A percentile compares a stretch with the other conserved stretches of the same genome.
phyloP scores from a whole-genome alignment of 2,113 vertebrate species.

The Xenopus tropicalis region DNA sequence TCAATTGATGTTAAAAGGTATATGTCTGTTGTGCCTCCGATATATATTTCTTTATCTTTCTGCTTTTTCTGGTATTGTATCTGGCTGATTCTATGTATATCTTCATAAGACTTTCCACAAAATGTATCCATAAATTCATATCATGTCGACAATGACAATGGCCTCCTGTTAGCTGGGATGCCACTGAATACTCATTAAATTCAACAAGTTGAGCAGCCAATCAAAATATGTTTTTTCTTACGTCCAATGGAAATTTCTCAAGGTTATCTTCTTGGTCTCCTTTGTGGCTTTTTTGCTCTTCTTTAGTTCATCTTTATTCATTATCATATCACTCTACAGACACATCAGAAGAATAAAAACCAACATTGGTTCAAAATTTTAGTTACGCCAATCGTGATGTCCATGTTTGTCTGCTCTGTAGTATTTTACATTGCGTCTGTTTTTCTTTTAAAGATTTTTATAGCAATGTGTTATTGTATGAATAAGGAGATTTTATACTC shows the following conservation, averaged over 20 bases:
- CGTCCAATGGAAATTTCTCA: no score
- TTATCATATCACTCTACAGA: slow-evolving; percentile 11
- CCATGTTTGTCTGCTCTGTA: slow-evolving; percentile 6
- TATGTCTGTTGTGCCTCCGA: background rate
- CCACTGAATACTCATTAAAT: background rate
- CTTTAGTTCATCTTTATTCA: background rate
- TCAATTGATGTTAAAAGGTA: background rate
- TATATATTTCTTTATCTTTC: background rate
- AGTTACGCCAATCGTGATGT: background rate
- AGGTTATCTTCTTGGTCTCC: background rate
- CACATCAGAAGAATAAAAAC: slow-evolving; percentile 10
- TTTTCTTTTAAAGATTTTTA: background rate
- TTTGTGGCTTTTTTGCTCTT: background rate
- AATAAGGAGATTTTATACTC: no score
- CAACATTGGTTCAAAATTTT: background rate
- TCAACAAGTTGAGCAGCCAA: background rate
- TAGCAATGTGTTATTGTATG: background rate
- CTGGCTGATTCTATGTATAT: slow-evolving; percentile 2
- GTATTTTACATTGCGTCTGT: background rate
- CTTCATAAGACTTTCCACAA: slow-evolving; percentile 2
- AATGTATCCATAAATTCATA: slow-evolving; percentile 1
- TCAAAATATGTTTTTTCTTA: background rate
- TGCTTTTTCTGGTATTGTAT: background rate
- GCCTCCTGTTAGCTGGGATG: background rate
- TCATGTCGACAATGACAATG: background rate